Evolutionary conservation across 64 coral and sea anemone genomes (phyloP).

Genomic region (Porites lutea): DNA sequence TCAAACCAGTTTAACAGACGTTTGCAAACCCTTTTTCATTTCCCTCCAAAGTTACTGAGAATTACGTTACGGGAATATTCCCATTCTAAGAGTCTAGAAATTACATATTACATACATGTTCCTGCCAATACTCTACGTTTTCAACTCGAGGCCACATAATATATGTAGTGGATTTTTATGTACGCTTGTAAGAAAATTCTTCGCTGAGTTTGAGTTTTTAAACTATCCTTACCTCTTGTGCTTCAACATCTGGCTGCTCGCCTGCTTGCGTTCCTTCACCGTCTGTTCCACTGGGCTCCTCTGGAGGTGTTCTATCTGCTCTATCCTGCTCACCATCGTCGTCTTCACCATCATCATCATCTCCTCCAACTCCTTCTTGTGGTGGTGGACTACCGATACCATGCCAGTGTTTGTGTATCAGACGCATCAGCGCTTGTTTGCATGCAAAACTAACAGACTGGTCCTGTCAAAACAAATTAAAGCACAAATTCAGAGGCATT

Average conservation of each 20-base stretch:
- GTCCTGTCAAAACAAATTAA: constrained; percentile 54
- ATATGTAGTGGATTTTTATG: too few relatives aligned
- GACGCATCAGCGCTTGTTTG: constrained; percentile 86
- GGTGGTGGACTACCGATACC: constrained; percentile 61
- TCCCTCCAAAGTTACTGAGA: too few relatives aligned
- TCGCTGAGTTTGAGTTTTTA: too few relatives aligned
- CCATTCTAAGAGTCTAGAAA: too few relatives aligned
- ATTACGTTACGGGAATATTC: too few relatives aligned
- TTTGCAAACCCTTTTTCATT: too few relatives aligned
- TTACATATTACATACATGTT: too few relatives aligned
- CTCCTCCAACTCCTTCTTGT: constrained; percentile 74
- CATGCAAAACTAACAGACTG: constrained; percentile 95
- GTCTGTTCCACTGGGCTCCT: constrained; percentile 15
- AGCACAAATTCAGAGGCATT: too few relatives aligned
- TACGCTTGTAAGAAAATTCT: too few relatives aligned
- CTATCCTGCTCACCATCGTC: constrained; percentile 69
- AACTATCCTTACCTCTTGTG: background rate
- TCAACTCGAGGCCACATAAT: too few relatives aligned
- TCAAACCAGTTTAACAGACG: too few relatives aligned
- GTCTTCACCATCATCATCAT: constrained; percentile 78
- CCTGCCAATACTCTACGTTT: too few relatives aligned
- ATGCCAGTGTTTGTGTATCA: constrained; percentile 82
- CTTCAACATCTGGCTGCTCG: constrained; percentile 37
- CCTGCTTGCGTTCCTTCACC: background rate
- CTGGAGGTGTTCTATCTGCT: constrained; percentile 19